Evolutionary conservation across 2,888 invertebrate genomes (phyloP).

Genomic region (Allacma fusca): DNA sequence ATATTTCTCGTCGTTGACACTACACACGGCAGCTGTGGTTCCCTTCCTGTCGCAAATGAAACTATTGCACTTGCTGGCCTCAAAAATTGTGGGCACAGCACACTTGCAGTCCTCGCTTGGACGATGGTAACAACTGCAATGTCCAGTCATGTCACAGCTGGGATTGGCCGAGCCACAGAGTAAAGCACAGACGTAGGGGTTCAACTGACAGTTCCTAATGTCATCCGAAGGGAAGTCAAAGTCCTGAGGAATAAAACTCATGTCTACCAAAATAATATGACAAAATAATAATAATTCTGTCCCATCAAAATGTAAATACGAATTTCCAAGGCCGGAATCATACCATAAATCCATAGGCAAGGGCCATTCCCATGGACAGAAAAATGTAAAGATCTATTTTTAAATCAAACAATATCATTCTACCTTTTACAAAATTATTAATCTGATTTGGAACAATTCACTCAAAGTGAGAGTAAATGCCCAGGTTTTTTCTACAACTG

Average conservation of each 20-base stretch:
- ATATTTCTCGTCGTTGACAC: constrained; percentile 19
- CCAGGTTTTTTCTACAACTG: too few relatives aligned
- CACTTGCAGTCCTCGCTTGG: constrained; percentile 5
- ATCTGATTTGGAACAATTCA: too few relatives aligned
- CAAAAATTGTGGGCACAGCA: neutral
- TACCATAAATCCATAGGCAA: too few relatives aligned
- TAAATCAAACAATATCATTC: too few relatives aligned
- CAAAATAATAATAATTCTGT: too few relatives aligned
- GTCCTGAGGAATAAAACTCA: neutral
- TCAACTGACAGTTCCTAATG: constrained; percentile 18
- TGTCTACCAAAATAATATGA: too few relatives aligned
- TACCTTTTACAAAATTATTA: too few relatives aligned
- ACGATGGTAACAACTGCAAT: constrained; percentile 16
- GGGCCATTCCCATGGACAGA: too few relatives aligned
- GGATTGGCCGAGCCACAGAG: constrained; percentile 24
- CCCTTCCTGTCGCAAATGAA: neutral
- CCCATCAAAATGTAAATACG: too few relatives aligned
- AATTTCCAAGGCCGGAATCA: too few relatives aligned
- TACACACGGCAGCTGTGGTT: constrained; percentile 7
- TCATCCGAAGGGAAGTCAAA: neutral
- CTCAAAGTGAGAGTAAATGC: too few relatives aligned
- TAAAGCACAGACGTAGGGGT: constrained; percentile 13
- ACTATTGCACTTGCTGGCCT: neutral
- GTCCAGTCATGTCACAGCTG: constrained; percentile 25
- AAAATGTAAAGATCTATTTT: too few relatives aligned